Evolutionary conservation across 2,888 invertebrate genomes (phyloP), one percentile per base, ranked within the genome.

Genomic region (Mechanitis mazaeus): DNA sequence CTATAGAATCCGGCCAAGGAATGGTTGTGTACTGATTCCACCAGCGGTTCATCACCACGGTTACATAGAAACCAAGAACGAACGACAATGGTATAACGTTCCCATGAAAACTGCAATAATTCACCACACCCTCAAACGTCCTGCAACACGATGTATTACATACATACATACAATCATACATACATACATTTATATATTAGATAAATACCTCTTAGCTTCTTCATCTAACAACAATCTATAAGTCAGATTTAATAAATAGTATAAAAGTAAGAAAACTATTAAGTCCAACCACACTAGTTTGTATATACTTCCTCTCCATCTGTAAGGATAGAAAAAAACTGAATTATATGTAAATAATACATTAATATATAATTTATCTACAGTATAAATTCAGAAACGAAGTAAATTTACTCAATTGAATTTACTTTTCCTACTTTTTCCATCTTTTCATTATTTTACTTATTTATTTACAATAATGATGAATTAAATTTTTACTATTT

Each of bases 251-350:
- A 98, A 91, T 53, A 91, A 75, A 77, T 96, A 96, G 81, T 97
- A 98, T 60, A 95, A 80, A 45, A 92, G 85, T 65, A 96, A 91
- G 81, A 96, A 98, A 59, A 95, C 91, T 38, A 95, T 77, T 59
- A 97, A 91, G 82, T 98, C 98, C 70, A 96, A 91, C 97, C 97
- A 98, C 66, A 98, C 95, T 71, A 98, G 88, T 86, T 98, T 98
- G 93, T 98, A 98, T 75, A 98, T 95, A 80, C 97, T 97, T 54
- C 97, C 98, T 70, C 94, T 93, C 98, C 98, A 98, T 92, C 97
- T 97, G 91, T 67, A 93, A 93, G 70, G 64, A 76, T 71, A 67
- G 38, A 46, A 54, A 53, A 28, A 56, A 54, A 59, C 28, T 55
- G 9, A 12, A 53, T 33, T 47, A 47, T 42, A 58, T 6, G 12